Evolutionary conservation across 2,113 vertebrate genomes (phyloP).

Genomic region (Neotoma lepida): DNA sequence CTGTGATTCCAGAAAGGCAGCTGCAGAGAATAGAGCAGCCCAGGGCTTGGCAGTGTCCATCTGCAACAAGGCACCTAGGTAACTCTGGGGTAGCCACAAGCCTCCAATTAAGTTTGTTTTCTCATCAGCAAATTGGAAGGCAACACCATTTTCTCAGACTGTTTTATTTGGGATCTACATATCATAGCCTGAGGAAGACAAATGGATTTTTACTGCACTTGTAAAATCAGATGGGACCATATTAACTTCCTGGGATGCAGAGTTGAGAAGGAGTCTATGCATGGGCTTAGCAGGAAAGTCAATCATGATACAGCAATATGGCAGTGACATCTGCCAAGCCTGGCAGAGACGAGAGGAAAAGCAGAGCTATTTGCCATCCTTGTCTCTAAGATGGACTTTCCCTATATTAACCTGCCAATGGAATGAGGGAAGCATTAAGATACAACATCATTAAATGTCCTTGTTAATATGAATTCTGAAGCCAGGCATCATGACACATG

Average conservation of each 20-base stretch:
- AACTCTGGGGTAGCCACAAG: background rate
- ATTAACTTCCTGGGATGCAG: background rate
- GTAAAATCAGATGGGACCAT: background rate
- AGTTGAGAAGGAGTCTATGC: background rate
- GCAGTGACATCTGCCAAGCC: background rate
- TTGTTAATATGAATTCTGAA: background rate
- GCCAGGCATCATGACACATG: too few relatives aligned
- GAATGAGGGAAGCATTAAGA: background rate
- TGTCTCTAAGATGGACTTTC: background rate
- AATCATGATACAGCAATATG: background rate
- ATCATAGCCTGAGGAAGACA: background rate
- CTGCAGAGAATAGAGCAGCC: background rate
- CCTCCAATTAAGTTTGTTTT: background rate
- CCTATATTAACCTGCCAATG: background rate
- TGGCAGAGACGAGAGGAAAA: background rate
- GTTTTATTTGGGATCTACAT: background rate
- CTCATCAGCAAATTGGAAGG: background rate
- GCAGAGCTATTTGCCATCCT: background rate
- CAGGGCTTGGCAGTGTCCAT: background rate
- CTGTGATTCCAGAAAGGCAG: background rate
- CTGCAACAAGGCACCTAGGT: background rate
- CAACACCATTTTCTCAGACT: background rate
- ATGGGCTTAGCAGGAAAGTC: background rate
- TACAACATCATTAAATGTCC: background rate
- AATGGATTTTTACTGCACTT: background rate